Percentiles rank a stretch among this genome's conserved stretches.
These are phyloP conservation scores for Epizoanthus rinbou DNA, from an alignment of 92 coral and sea anemone genomes.

Conservation along the genomic window DNA sequence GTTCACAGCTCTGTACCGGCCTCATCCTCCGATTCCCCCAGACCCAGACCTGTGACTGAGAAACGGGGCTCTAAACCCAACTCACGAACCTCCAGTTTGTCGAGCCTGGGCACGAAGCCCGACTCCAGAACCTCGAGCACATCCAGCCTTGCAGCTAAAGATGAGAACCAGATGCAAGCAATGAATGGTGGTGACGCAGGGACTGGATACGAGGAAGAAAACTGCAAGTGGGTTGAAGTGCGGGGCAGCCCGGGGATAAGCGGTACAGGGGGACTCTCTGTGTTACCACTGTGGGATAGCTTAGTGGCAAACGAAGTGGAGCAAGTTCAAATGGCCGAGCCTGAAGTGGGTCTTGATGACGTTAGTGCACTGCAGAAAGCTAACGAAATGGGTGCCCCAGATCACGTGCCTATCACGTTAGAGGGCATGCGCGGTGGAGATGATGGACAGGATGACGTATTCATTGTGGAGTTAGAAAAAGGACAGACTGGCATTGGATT, in stretches of 20 bases:
- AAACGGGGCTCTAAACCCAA: neutral
- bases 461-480: conserved; percentile 91
- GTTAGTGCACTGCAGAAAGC: conserved; percentile 57
- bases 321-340: conserved; percentile 32
- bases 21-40: neutral
- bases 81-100: conserved; percentile 16
- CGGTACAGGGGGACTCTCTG: conserved; percentile 71
- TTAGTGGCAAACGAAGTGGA: conserved; percentile 36
- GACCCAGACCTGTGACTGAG: neutral
- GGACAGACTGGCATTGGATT: conserved; percentile 88
- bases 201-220: conserved; percentile 50
- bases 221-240: conserved; percentile 78
- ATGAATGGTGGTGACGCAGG: neutral
- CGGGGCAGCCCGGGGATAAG: conserved; percentile 52
- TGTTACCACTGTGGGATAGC: conserved; percentile 67
- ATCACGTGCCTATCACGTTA: conserved; percentile 43
- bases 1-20: neutral
- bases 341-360: conserved; percentile 52
- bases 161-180: conserved; percentile 59
- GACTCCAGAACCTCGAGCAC: conserved; percentile 50
- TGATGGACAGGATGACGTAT: conserved; percentile 98
- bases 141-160: conserved; percentile 60
- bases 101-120: conserved; percentile 5
- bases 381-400: conserved; percentile 45
- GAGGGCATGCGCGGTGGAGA: conserved; percentile 93